Percentiles rank a stretch among this genome's conserved stretches.
These are phyloP conservation scores for Chelonia mydas DNA, from an alignment of 2,797 vertebrate genomes.

Conservation along the genomic window DNA sequence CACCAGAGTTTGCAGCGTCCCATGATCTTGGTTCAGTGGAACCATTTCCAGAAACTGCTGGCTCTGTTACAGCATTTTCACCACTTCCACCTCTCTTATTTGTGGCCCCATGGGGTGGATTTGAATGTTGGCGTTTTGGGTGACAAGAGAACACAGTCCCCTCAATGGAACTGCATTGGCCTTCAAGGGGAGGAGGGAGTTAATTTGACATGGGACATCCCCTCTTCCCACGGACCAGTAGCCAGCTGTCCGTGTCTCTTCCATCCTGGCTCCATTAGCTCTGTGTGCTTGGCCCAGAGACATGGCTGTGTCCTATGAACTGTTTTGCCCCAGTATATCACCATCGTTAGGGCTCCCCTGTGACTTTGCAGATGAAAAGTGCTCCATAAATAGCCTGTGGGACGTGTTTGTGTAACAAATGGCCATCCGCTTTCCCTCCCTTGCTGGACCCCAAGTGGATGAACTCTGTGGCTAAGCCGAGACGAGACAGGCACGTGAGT, in stretches of 20 bases:
- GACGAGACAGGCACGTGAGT: not conserved
- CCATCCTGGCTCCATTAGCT: not conserved
- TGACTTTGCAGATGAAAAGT: not conserved
- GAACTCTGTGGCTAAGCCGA: not conserved
- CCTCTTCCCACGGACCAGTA: not conserved
- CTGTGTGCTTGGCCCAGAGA: not conserved
- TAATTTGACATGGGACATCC: not conserved
- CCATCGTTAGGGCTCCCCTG: not conserved
- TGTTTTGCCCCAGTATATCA: not conserved
- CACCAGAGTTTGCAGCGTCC: not conserved
- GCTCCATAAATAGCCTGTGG: accelerated
- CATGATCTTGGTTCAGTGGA: not conserved
- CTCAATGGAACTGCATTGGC: not conserved
- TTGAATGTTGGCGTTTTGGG: not conserved
- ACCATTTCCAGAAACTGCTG: not conserved
- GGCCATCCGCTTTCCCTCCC: not conserved
- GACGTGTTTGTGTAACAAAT: accelerated
- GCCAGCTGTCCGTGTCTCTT: not conserved
- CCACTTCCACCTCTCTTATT: not conserved
- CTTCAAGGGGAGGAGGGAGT: not conserved
- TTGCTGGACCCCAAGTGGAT: accelerated
- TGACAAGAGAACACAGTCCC: not conserved
- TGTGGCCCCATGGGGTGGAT: not conserved
- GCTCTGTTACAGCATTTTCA: not conserved
- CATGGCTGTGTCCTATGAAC: not conserved